These are phyloP conservation scores for Anoplopoma fimbria DNA, from an alignment of 2,113 vertebrate genomes.

Conservation along the genomic window DNA sequence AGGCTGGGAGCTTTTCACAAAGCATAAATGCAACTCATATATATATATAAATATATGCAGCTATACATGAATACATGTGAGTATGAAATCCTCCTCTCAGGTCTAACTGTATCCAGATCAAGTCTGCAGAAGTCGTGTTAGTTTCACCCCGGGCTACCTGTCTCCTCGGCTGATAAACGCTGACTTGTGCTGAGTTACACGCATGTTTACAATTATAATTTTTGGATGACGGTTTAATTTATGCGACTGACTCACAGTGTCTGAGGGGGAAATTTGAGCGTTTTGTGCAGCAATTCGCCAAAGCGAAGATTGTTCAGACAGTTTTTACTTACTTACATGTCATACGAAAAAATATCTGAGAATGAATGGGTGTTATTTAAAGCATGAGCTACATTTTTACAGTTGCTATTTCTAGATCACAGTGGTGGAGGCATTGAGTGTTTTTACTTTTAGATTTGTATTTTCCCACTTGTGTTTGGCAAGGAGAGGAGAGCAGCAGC, in stretches of 20 bases:
- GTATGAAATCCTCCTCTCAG: conserved; percentile 4
- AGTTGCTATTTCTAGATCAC: conserved; percentile 3
- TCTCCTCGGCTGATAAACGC: conserved; percentile 3
- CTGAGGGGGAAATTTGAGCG: conserved; percentile 30
- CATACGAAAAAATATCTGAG: conserved; percentile 25
- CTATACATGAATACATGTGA: not conserved
- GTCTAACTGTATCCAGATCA: not conserved
- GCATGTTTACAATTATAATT: conserved; percentile 43
- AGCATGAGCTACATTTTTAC: no score
- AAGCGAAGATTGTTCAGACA: conserved; percentile 44
- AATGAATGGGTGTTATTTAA: conserved; percentile 23
- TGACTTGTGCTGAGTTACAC: conserved; percentile 19
- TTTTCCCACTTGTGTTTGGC: not conserved
- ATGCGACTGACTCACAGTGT: conserved; percentile 40
- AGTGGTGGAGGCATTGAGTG: not conserved
- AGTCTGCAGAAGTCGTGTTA: conserved; percentile 17
- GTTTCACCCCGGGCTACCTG: conserved; percentile 21
- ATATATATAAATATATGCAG: no score
- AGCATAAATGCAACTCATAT: not conserved
- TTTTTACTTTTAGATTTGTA: not conserved
- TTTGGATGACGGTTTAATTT: conserved; percentile 36
- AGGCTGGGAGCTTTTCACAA: not conserved
- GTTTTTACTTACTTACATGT: conserved; percentile 41
- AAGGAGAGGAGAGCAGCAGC: no score
- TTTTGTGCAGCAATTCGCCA: conserved; percentile 24